These are phyloP conservation scores for Bombus cullumanus DNA, from an alignment of 1,140 invertebrate species.

Conservation along the genomic window DNA sequence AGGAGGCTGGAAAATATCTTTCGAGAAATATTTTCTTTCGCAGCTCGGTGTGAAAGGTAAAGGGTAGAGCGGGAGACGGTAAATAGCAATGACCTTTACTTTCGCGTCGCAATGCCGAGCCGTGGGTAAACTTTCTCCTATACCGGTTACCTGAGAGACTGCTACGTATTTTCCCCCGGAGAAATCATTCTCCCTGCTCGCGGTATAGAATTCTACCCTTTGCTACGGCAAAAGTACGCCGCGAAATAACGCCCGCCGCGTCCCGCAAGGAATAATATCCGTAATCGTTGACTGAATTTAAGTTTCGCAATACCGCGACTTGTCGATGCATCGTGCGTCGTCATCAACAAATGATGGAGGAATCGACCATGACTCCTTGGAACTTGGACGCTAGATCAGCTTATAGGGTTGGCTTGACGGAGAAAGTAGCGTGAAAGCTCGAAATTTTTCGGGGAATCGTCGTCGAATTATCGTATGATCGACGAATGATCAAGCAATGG, in stretches of 20 bases:
- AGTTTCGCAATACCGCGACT: background rate
- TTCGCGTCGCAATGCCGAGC: constrained; percentile 55
- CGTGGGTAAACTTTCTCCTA: constrained; percentile 61
- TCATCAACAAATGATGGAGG: too few species aligned
- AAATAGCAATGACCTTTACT: constrained; percentile 68
- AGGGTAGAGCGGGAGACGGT: constrained; percentile 50
- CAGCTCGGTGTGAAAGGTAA: background rate
- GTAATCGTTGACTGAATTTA: constrained; percentile 40
- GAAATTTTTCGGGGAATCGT: too few species aligned
- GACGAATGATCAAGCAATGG: background rate
- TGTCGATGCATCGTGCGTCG: background rate
- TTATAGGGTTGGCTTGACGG: too few species aligned
- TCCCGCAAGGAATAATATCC: constrained; percentile 30
- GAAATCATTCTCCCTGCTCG: constrained; percentile 59
- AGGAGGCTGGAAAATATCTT: constrained; percentile 27
- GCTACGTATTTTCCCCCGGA: constrained; percentile 63
- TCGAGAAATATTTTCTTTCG: constrained; percentile 55
- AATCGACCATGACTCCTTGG: background rate
- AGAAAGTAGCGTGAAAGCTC: too few species aligned
- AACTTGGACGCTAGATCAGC: background rate
- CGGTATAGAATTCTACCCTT: constrained; percentile 22
- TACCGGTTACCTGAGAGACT: constrained; percentile 49
- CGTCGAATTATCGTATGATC: too few species aligned
- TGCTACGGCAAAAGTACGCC: constrained; percentile 4
- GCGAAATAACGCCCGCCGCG: constrained; percentile 26